Conservation (phyloP, 2,797 vertebrate species). For the Aulostomus chinensis region DNA sequence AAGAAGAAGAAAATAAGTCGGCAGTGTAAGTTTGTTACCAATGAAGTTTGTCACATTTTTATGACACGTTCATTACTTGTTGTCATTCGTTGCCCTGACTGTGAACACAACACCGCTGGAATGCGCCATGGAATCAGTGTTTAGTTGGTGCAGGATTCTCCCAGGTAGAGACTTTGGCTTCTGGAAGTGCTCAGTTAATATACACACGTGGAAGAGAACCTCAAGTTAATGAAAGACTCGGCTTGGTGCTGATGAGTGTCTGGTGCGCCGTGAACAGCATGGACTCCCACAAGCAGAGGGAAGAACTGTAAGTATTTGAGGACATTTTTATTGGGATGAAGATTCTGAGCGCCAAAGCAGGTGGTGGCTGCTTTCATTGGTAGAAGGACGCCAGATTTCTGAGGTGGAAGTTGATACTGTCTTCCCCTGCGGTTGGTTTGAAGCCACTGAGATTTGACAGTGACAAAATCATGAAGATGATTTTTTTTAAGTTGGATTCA, state of each 20-base stretch:
- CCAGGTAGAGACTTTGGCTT: neutral
- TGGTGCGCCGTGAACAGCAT: neutral
- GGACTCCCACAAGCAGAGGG: neutral
- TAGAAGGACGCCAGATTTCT: too few species aligned
- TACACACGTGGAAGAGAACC: slow-evolving; percentile 32
- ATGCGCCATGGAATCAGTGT: neutral
- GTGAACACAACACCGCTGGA: neutral
- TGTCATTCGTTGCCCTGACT: neutral
- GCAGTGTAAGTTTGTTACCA: too few species aligned
- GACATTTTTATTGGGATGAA: neutral
- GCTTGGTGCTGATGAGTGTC: neutral
- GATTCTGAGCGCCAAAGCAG: neutral
- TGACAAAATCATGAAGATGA: too few species aligned
- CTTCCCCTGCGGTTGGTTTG: too few species aligned
- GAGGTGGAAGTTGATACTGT: too few species aligned
- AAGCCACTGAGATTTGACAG: too few species aligned
- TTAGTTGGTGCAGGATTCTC: neutral
- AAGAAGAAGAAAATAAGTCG: too few species aligned
- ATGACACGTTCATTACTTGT: too few species aligned
- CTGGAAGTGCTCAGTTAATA: slow-evolving; percentile 38
- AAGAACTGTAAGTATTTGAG: slow-evolving; percentile 20
- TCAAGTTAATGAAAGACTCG: slow-evolving; percentile 21
- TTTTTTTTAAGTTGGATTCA: slow-evolving; percentile 12
- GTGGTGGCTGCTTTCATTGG: too few species aligned
- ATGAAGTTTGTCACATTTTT: too few species aligned